Evolutionary conservation across 2,113 vertebrate species (phyloP).

Genomic region (Anolis carolinensis): DNA sequence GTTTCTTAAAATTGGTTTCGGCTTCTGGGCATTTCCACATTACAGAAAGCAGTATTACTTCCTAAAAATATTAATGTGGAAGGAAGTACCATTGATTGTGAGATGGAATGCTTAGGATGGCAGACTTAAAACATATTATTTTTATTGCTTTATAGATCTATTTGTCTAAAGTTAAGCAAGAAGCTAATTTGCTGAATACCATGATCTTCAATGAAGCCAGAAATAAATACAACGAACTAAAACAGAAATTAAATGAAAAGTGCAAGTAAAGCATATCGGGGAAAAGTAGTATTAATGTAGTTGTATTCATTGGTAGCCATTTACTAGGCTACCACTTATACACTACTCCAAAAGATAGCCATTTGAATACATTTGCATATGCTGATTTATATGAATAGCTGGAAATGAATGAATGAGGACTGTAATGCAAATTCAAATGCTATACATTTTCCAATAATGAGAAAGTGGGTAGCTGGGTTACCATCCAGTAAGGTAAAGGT

Average conservation of each 20-base stretch:
- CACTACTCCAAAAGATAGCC: too few relatives aligned
- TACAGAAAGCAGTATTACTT: background rate
- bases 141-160: constrained; percentile 20
- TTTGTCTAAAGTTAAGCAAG: constrained; percentile 8
- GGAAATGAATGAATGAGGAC: background rate
- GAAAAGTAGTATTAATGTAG: background rate
- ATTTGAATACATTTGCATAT: background rate
- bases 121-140: constrained; percentile 23
- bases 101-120: background rate
- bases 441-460: background rate
- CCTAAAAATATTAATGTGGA: background rate
- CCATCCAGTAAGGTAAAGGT: too few relatives aligned
- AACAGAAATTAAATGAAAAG: constrained; percentile 11
- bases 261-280: background rate
- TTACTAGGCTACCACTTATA: background rate
- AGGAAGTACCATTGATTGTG: constrained; percentile 1
- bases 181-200: constrained; percentile 11
- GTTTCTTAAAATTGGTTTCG: background rate
- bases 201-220: background rate
- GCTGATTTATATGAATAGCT: background rate
- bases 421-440: background rate
- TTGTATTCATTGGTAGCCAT: background rate
- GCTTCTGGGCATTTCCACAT: constrained; percentile 7
- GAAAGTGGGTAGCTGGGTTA: background rate
- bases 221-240: constrained; percentile 1